These are phyloP conservation scores for Acromyrmex echinatior DNA, from an alignment of 1,140 invertebrate species.

Conservation along the genomic window DNA sequence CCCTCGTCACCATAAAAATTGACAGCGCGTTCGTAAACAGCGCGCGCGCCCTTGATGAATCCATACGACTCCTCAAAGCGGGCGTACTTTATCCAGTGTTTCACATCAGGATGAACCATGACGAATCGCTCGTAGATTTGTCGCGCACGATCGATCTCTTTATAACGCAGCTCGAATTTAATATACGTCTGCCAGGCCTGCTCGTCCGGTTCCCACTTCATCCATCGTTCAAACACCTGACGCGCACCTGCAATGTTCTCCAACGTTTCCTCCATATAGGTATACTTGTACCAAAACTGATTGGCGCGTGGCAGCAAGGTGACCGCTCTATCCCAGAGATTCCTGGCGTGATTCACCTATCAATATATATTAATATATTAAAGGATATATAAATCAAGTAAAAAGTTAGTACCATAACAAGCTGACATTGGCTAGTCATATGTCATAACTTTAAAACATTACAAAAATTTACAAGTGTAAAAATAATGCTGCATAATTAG, in stretches of 20 bases:
- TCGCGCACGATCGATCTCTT: slow-evolving; percentile 98
- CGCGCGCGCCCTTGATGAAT: slow-evolving; percentile 95
- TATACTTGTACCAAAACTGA: slow-evolving; percentile 99
- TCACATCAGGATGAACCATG: slow-evolving; percentile 97
- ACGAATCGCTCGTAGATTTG: slow-evolving; percentile 98
- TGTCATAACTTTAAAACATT: too few relatives aligned
- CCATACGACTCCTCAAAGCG: slow-evolving; percentile 98
- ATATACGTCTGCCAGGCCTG: slow-evolving; percentile 99
- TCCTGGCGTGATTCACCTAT: slow-evolving; percentile 99
- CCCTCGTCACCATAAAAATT: slow-evolving; percentile 99
- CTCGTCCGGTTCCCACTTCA: slow-evolving; percentile 99
- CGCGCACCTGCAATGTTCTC: slow-evolving; percentile 96
- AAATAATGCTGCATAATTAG: too few relatives aligned
- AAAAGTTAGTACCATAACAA: too few relatives aligned
- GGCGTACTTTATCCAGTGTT: slow-evolving; percentile 99
- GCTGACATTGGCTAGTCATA: too few relatives aligned
- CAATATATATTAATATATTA: slow-evolving; percentile 84
- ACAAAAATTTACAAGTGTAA: too few relatives aligned
- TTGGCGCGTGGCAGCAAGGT: slow-evolving; percentile 98
- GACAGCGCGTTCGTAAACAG: slow-evolving; percentile 97
- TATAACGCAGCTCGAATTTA: slow-evolving; percentile 99
- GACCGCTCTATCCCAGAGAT: slow-evolving; percentile 99
- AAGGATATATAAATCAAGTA: too few relatives aligned
- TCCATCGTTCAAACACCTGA: slow-evolving; percentile 99
- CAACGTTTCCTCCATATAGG: slow-evolving; percentile 99